phyloP scores from a whole-genome alignment of 2,888 invertebrate genomes.

The Ectobius pallidus region DNA sequence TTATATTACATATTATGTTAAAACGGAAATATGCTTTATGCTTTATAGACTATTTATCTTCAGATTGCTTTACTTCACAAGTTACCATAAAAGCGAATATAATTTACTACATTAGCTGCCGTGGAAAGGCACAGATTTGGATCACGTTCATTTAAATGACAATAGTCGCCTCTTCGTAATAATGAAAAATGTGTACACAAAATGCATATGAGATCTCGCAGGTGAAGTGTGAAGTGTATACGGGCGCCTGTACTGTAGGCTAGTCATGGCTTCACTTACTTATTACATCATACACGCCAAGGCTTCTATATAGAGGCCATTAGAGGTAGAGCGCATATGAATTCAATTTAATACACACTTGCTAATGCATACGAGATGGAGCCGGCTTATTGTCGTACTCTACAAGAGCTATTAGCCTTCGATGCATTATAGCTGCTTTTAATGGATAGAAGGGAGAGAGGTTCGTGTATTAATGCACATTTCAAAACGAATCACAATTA shows the following conservation, averaged over 20 bases:
- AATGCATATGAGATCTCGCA: too few relatives aligned
- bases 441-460: background rate
- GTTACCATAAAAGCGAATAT: too few relatives aligned
- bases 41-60: too few relatives aligned
- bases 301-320: background rate
- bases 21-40: too few relatives aligned
- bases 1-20: too few relatives aligned
- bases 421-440: background rate
- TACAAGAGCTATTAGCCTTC: constrained; percentile 8
- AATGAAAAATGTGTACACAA: too few relatives aligned
- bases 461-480: background rate
- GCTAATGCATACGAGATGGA: constrained; percentile 2
- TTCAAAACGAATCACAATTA: constrained; percentile 15
- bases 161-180: too few relatives aligned
- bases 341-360: constrained; percentile 19
- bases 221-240: background rate
- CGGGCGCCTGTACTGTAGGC: background rate
- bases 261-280: constrained; percentile 19
- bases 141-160: too few relatives aligned
- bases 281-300: constrained; percentile 20
- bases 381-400: background rate
- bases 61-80: too few relatives aligned
- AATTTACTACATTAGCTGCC: too few relatives aligned
- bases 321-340: constrained; percentile 7
- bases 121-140: too few relatives aligned